Evolutionary conservation across 1,140 invertebrate species (phyloP), one percentile per base, ranked within the genome.

Genomic region (Trachelipus rathkii): DNA sequence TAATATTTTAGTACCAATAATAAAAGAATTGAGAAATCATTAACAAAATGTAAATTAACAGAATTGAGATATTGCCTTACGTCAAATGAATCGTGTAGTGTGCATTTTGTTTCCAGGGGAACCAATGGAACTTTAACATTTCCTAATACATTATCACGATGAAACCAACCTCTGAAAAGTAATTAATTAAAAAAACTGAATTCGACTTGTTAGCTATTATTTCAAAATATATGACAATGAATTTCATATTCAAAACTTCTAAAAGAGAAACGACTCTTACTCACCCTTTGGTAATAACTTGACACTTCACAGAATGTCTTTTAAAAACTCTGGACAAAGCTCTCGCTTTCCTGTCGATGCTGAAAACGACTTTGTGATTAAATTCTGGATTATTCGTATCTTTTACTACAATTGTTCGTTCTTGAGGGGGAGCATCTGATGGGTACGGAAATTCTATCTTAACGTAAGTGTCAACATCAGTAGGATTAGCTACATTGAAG

Each of bases 211-310:
- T 3, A 33, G 33, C 6, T 33, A 3, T 33, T 33, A n/a, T 74
- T 76, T 76, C 24, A 66, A 43, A 73, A 79, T 75, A 19, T 43
- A 24, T 7, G 3, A 19, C 53, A 8, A 23, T 68, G 50, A 10
- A 71, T 33, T 33, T 33, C 33, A 33, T 33, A 33, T 33, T 33
- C 1, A 33, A 33, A 33, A 33, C 33, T 33, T 1, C 33, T 33
- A 33, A 33, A 33, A 6, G 33, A 33, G 6, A 33, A 3, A 33
- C 1, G 43, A 85, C 90, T n/a, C n/a, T n/a, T n/a, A n/a, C n/a
- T 91, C 87, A 97, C 95, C 95, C 95, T 88, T 93, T 92, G 0
- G 93, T 92, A 87, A 91, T 97, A 13, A 98, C 88, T 87, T 98
- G 94, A 78, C 94, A 90, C 83, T 98, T 98, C 15, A 97, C 85